Evolutionary conservation across 1,140 invertebrate genomes (phyloP).

Genomic region (Lamellibrachia luymesi): DNA sequence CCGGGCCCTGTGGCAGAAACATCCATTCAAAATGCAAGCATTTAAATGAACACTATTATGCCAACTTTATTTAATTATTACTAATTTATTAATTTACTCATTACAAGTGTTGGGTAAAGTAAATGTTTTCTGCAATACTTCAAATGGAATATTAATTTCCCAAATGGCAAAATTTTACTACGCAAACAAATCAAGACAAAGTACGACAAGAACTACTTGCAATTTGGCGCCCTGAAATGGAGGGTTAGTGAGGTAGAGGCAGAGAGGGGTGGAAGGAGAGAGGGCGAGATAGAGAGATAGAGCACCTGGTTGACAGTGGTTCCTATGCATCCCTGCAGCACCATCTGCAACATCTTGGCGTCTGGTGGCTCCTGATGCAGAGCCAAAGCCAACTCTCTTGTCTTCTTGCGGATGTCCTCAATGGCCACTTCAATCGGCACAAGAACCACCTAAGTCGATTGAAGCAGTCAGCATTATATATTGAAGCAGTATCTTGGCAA

Average conservation of each 20-base stretch:
- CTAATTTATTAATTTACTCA: neutral
- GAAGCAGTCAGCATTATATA: neutral
- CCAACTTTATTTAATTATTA: no score
- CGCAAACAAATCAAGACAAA: no score
- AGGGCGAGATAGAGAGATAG: neutral
- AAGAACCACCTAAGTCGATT: constrained; percentile 70
- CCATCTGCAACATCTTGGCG: constrained; percentile 97
- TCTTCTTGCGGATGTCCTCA: constrained; percentile 97
- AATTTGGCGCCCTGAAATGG: no score
- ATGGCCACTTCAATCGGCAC: constrained; percentile 95
- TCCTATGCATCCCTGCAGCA: constrained; percentile 79
- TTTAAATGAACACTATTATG: no score
- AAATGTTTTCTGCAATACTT: neutral
- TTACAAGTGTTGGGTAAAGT: neutral
- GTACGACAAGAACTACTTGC: no score
- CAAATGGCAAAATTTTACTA: neutral
- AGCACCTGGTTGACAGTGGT: constrained; percentile 90
- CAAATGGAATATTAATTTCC: neutral
- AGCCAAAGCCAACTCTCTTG: constrained; percentile 76
- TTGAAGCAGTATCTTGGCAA: no score
- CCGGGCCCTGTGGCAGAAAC: constrained; percentile 69
- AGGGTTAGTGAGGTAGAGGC: neutral
- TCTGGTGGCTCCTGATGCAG: constrained; percentile 86
- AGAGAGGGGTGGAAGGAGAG: neutral
- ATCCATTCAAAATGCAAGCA: neutral